Base-by-base conservation (phyloP, 2,113 vertebrate species). In the Colossoma macropomum region DNA sequence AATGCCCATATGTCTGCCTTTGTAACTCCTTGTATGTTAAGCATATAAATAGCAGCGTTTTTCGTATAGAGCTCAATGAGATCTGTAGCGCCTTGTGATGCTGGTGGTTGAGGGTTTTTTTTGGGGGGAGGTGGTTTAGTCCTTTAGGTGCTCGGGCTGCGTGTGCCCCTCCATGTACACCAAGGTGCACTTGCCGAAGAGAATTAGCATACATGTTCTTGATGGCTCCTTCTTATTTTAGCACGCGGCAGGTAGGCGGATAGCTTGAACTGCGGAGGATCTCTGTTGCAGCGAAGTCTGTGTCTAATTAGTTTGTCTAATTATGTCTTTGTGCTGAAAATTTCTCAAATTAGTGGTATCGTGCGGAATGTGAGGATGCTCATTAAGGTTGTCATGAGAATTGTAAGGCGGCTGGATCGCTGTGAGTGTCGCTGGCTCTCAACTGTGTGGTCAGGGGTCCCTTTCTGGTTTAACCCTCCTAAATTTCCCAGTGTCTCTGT, bases 271-370 rank as follows among this genome's bases (percentile, higher is more conserved):
- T 93, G 92, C 86, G 87, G 91, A 94, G 94, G 93, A 93, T 94
- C 93, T 93, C 91, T 90, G 90, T 90, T 62, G 89, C 92, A 87
- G 89, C 88, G 84, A 93, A 93, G 91, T 93, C 93, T 95, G 92
- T 80, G 91, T 93, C 93, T 95, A 95, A 95, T 95, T 95, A 94
- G 92, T 93, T 92, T 92, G 92, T 94, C 93, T 95, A 95, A 95
- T 95, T 94, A 94, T 94, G 93, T 94, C 93, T 95, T 94, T 95
- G 93, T 95, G 92, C 92, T 94, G 92, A 91, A 94, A 94, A 94
- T 94, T 95, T 94, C 93, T 94, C 91, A 94, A 94, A 95, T 95
- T 94, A 95, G 92, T 93, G 93, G 92, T 93, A 93, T 93, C 90
- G 92, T 90, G 91, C 90, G 90, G 92, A 94, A 94, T 91, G 92